These are phyloP conservation scores for Agrotis ipsilon DNA, from an alignment of 2,888 invertebrate species.

Conservation along the genomic window DNA sequence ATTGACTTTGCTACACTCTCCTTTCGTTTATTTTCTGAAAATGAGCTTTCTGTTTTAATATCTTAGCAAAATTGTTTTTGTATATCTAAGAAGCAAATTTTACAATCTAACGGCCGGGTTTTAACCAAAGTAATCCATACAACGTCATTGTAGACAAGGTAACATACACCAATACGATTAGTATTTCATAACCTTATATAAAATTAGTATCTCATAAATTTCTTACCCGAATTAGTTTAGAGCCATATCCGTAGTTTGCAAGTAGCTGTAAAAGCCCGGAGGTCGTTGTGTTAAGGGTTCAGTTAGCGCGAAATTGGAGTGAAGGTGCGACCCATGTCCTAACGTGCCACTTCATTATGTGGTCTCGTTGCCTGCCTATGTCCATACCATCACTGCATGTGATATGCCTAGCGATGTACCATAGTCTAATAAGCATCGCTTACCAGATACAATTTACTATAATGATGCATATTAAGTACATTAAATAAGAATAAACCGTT, in stretches of 20 bases:
- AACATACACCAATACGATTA: neutral
- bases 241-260: conserved; percentile 63
- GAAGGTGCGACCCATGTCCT: conserved; percentile 80
- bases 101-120: conserved; percentile 12
- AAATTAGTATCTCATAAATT: conserved; percentile 56
- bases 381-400: conserved; percentile 67
- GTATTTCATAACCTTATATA: conserved; percentile 29
- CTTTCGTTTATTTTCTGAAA: conserved; percentile 83
- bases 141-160: conserved; percentile 10
- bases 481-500: conserved; percentile 4
- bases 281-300: conserved; percentile 82
- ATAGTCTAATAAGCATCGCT: conserved; percentile 26
- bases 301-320: conserved; percentile 84
- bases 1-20: conserved; percentile 83
- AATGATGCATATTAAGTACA: neutral
- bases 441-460: conserved; percentile 15
- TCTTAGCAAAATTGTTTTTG: conserved; percentile 68
- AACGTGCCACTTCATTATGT: conserved; percentile 86
- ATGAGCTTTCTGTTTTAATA: conserved; percentile 79
- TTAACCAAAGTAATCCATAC: conserved; percentile 11
- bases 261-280: conserved; percentile 75
- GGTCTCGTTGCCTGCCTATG: conserved; percentile 81
- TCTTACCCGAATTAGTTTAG: conserved; percentile 60
- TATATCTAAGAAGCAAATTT: conserved; percentile 38
- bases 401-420: conserved; percentile 32